Percentiles rank a stretch among this genome's conserved stretches.
Conservation (phyloP, 2,888 invertebrate species). For the Timema podura region DNA sequence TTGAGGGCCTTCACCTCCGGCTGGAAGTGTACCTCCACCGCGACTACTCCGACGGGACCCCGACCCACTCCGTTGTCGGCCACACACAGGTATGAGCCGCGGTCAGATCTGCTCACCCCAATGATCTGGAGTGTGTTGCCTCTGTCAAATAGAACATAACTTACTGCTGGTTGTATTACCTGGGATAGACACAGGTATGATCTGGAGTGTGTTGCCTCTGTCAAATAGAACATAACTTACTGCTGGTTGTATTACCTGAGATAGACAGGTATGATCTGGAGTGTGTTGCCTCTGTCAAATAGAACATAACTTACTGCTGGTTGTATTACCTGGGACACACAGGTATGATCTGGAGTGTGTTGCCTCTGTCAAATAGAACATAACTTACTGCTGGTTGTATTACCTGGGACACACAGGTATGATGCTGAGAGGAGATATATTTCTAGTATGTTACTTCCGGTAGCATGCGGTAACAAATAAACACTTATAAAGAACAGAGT, state of each 20-base stretch:
- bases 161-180: too few relatives aligned
- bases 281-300: not conserved
- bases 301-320: not conserved
- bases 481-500: too few relatives aligned
- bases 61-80: slow-evolving; percentile 1
- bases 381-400: too few relatives aligned
- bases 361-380: not conserved
- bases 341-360: not conserved
- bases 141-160: not conserved
- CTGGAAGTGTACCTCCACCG: not conserved
- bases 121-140: not conserved
- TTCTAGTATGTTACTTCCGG: too few relatives aligned
- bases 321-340: not conserved
- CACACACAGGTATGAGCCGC: slow-evolving; percentile 1
- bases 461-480: too few relatives aligned
- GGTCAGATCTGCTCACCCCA: not conserved
- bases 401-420: too few relatives aligned
- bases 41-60: not conserved
- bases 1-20: not conserved
- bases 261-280: not conserved
- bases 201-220: too few relatives aligned
- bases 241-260: too few relatives aligned
- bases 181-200: too few relatives aligned
- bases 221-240: too few relatives aligned
- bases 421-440: not conserved